Percentiles rank a stretch among this genome's conserved stretches.
These are phyloP conservation scores for Uloborus plumipes DNA, from an alignment of 2,888 invertebrate genomes.

Conservation along the genomic window DNA sequence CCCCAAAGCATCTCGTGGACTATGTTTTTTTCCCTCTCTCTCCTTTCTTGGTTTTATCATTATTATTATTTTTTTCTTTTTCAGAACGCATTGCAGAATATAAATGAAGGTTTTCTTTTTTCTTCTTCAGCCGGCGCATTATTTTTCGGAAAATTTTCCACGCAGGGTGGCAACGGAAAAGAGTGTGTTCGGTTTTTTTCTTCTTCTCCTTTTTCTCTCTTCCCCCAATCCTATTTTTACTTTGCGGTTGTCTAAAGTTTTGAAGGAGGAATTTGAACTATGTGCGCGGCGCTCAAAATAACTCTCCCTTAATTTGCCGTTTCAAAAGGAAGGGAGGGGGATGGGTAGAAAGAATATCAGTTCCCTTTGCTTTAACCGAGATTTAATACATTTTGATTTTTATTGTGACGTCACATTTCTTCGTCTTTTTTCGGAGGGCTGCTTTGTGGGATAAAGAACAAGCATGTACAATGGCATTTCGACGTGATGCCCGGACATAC, in stretches of 20 bases:
- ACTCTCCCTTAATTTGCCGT: slow-evolving; percentile 62
- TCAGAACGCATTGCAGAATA: slow-evolving; percentile 56
- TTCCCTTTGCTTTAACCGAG: slow-evolving; percentile 56
- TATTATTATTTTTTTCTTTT: slow-evolving; percentile 41
- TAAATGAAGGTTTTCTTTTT: slow-evolving; percentile 57
- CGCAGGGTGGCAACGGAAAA: neutral
- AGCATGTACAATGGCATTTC: no score
- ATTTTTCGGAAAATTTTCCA: slow-evolving; percentile 46
- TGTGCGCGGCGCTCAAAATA: slow-evolving; percentile 52
- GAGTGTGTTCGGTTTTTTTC: slow-evolving; percentile 7
- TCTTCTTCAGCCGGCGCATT: slow-evolving; percentile 40
- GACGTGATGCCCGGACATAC: no score
- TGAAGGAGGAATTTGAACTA: slow-evolving; percentile 55
- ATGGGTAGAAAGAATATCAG: slow-evolving; percentile 42
- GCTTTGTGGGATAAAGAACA: no score
- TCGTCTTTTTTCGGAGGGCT: no score
- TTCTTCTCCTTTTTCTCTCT: slow-evolving; percentile 8
- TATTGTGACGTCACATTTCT: slow-evolving; percentile 43
- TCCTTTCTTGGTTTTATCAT: slow-evolving; percentile 35
- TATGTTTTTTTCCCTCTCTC: slow-evolving; percentile 14
- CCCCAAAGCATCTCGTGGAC: slow-evolving; percentile 14
- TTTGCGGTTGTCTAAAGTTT: slow-evolving; percentile 54
- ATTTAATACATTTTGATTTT: slow-evolving; percentile 64
- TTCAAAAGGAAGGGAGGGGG: slow-evolving; percentile 21
- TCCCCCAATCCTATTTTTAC: slow-evolving; percentile 38